Percentiles rank a stretch among this genome's conserved stretches.
These are phyloP conservation scores for Chaetorhynchus papuensis DNA, from an alignment of 2,113 vertebrate genomes.

Conservation along the genomic window DNA sequence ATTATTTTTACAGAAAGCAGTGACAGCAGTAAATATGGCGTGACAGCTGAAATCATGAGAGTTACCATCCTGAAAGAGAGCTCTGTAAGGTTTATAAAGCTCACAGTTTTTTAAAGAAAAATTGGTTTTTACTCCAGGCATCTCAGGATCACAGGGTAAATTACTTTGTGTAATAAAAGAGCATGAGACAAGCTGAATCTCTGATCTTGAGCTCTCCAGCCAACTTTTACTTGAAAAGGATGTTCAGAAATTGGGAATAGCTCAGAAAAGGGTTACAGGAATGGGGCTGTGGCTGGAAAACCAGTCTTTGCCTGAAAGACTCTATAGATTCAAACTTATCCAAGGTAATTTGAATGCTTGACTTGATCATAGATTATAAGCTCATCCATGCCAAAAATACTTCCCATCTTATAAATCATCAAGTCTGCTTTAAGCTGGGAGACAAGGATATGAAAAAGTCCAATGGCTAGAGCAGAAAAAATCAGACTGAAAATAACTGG, in stretches of 20 bases:
- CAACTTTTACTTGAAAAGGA: background rate
- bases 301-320: background rate
- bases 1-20: constrained; percentile 2
- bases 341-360: constrained; percentile 12
- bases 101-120: background rate
- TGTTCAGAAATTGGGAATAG: background rate
- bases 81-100: background rate
- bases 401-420: constrained; percentile 12
- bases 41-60: constrained; percentile 12
- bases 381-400: background rate
- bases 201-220: background rate
- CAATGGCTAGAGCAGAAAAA: background rate
- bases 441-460: background rate
- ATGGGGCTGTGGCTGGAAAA: background rate
- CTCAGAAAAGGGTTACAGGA: background rate
- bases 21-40: background rate
- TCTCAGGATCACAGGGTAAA: background rate
- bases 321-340: background rate
- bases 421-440: background rate
- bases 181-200: background rate
- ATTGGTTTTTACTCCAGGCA: background rate
- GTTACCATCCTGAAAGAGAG: background rate
- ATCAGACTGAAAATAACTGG: background rate
- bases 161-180: background rate
- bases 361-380: background rate